These are phyloP conservation scores for Plebejus anna DNA, from an alignment of 2,888 invertebrate species.

Conservation along the genomic window DNA sequence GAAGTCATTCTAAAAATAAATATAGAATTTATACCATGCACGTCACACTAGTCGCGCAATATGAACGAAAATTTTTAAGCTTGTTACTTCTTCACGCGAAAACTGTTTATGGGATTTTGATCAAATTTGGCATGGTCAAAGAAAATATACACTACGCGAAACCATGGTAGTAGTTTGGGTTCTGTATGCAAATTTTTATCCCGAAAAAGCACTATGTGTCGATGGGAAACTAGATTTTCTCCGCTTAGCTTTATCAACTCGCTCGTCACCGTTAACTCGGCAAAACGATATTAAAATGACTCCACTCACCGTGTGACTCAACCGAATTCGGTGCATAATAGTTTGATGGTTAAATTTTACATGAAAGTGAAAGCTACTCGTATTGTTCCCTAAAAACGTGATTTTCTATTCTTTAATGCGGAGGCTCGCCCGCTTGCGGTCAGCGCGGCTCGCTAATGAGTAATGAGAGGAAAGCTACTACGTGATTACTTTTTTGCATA, in stretches of 20 bases:
- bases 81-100: not conserved
- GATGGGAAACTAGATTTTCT: not conserved
- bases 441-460: conserved; percentile 67
- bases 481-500: conserved; percentile 45
- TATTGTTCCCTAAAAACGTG: conserved; percentile 50
- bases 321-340: conserved; percentile 38
- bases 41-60: too few relatives aligned
- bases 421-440: conserved; percentile 48
- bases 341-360: conserved; percentile 50
- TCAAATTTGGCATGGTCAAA: too few relatives aligned
- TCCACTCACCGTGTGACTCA: conserved; percentile 16
- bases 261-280: not conserved
- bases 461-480: conserved; percentile 69
- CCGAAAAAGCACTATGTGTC: not conserved
- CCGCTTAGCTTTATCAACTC: not conserved
- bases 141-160: too few relatives aligned
- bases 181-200: not conserved
- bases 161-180: too few relatives aligned
- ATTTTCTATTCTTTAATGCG: conserved; percentile 50
- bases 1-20: too few relatives aligned
- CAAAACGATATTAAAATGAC: not conserved
- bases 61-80: too few relatives aligned
- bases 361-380: conserved; percentile 65
- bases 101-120: not conserved
- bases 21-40: too few relatives aligned